Evolutionary conservation across 2,888 invertebrate genomes (phyloP).

Genomic region (Leptinotarsa tumamoca): DNA sequence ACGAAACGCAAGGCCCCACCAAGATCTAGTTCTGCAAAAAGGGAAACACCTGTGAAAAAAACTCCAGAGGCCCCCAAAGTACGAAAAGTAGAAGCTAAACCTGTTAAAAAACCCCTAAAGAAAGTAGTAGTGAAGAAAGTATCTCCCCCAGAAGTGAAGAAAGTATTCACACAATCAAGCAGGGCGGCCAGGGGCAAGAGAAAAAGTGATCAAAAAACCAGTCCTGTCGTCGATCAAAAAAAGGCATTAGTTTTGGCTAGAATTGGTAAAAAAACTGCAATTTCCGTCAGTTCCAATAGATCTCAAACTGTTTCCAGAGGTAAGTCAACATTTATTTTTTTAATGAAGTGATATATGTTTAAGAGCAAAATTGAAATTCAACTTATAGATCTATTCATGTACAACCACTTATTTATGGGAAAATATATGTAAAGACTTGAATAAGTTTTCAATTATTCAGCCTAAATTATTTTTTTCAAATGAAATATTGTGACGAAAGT

Average conservation of each 20-base stretch:
- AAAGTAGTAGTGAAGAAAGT: constrained; percentile 38
- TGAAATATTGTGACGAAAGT: too few relatives aligned
- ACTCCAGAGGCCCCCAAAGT: constrained; percentile 57
- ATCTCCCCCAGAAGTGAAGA: constrained; percentile 31
- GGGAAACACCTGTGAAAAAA: constrained; percentile 47
- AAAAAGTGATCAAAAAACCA: constrained; percentile 49
- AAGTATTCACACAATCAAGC: constrained; percentile 42
- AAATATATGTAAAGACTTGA: too few relatives aligned
- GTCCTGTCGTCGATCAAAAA: constrained; percentile 64
- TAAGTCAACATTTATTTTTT: constrained; percentile 36
- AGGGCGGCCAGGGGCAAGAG: constrained; percentile 59
- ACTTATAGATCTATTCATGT: too few relatives aligned
- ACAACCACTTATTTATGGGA: too few relatives aligned
- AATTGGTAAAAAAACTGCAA: constrained; percentile 60
- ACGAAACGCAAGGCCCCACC: constrained; percentile 60
- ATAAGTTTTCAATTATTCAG: too few relatives aligned
- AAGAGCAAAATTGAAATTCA: background rate
- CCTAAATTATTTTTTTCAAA: too few relatives aligned
- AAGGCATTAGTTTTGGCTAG: constrained; percentile 65
- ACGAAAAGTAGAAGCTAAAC: constrained; percentile 53
- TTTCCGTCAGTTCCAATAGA: constrained; percentile 31
- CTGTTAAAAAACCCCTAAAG: constrained; percentile 46
- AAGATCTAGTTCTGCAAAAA: constrained; percentile 37
- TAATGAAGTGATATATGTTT: background rate
- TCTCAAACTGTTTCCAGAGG: constrained; percentile 41